These are phyloP conservation scores for Penaeus indicus DNA, from an alignment of 1,140 invertebrate species.

Conservation along the genomic window DNA sequence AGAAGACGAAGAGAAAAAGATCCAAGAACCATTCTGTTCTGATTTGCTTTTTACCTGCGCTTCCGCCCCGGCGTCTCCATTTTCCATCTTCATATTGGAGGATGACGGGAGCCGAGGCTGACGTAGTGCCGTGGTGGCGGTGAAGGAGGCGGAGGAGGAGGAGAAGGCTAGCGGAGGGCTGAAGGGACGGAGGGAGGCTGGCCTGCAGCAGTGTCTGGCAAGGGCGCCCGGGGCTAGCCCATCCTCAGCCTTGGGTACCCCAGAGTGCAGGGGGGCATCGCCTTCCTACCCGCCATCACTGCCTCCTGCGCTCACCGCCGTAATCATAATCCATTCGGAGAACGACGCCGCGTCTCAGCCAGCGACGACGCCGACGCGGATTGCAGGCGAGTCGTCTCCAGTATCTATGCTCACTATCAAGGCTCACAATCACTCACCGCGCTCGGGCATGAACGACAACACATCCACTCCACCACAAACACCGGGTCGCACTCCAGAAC, in stretches of 20 bases:
- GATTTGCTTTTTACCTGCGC: conserved; percentile 35
- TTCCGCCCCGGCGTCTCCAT: conserved; percentile 57
- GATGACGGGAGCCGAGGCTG: conserved; percentile 53
- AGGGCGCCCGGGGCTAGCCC: conserved; percentile 46
- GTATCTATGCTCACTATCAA: background rate
- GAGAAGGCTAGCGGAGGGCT: background rate
- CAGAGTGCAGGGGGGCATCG: background rate
- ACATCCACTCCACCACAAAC: background rate
- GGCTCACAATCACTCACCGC: background rate
- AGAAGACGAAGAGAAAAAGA: no score
- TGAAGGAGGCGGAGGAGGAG: no score
- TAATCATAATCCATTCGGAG: background rate
- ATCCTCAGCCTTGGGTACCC: conserved; percentile 56
- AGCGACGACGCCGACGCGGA: background rate
- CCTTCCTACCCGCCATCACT: conserved; percentile 14
- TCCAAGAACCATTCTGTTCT: no score
- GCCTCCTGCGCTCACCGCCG: background rate
- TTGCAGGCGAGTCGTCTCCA: no score
- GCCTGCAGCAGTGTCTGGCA: conserved; percentile 11
- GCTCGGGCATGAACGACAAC: background rate
- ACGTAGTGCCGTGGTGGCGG: no score
- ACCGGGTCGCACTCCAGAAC: background rate
- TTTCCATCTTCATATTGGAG: conserved; percentile 62
- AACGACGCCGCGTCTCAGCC: background rate
- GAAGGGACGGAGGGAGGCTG: background rate